phyloP scores from a whole-genome alignment of 2,797 vertebrate species.

The Mastacembelus armatus region DNA sequence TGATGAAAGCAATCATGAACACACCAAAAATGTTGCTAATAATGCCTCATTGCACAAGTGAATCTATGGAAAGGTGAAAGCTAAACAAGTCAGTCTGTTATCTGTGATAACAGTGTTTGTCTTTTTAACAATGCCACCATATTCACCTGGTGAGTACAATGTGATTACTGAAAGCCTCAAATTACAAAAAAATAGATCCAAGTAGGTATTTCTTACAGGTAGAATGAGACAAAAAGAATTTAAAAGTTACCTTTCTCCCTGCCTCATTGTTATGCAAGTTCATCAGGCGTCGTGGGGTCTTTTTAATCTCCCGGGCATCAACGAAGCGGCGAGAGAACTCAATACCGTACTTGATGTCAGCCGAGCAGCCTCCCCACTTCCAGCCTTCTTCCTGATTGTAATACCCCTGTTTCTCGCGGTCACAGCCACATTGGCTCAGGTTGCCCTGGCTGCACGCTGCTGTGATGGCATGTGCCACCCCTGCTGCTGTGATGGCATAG shows the following conservation, averaged over 20 bases:
- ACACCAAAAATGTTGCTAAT: neutral
- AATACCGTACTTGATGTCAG: constrained; percentile 97
- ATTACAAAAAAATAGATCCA: neutral
- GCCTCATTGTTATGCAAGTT: constrained; percentile 99
- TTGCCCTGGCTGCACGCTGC: constrained; percentile 99
- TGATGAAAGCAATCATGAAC: constrained; percentile 2
- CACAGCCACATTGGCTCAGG: constrained; percentile 98
- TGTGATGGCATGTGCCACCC: constrained; percentile 96
- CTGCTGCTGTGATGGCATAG: constrained; percentile 97
- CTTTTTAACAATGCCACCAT: neutral
- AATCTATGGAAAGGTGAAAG: neutral
- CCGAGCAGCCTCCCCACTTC: constrained; percentile 99
- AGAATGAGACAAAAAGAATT: too few species aligned
- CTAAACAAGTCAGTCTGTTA: too few species aligned
- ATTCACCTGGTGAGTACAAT: neutral
- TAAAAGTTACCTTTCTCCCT: constrained; percentile 98
- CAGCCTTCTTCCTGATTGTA: constrained; percentile 98
- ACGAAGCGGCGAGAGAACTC: constrained; percentile 98
- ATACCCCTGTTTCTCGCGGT: constrained; percentile 98
- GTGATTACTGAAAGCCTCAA: neutral
- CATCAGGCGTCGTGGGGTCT: constrained; percentile 97
- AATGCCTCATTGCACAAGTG: neutral
- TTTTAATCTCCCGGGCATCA: constrained; percentile 97
- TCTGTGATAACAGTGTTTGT: neutral
- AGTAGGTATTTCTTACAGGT: too few species aligned